Base-by-base conservation (phyloP, 2,888 invertebrate genomes). In the Chironomus riparius region DNA sequence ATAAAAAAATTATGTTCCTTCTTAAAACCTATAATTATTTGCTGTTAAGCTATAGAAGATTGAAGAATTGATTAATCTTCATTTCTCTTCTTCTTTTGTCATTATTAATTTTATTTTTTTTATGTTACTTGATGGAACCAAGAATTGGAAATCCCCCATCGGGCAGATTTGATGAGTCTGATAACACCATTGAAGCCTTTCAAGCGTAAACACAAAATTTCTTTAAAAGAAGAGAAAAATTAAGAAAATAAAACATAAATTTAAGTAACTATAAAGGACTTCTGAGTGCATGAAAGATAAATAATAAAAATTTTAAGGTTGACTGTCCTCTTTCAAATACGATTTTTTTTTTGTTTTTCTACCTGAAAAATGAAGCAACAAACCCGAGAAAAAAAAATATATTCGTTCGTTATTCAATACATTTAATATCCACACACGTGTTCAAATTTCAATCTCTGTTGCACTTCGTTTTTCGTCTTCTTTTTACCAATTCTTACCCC, bases 161-260 rank as follows among this genome's bases (percentile, higher is more conserved):
- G 68, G 47, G 68, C 68, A 38, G 74, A 74, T 74, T 62, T 68
- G 74, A 74, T 74, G 65, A 74, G 65, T 61, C 21, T 21, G 74
- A 74, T 74, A 74, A 74, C 74, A 24, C 21, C 7, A 18, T 50
- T 62, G 15, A 68, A 68, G 47, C 68, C 68, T 47, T 38, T 68
- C 68, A 68, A 68, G 38, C 68, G 68, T 68, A 68, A 15, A 68
- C 68, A 24, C 24, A 24, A 24, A 65, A 65, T 65, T 65, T 65
- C n/a, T 56, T 4, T 56, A 38, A 38, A 38, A 38, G 38, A 38
- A 38, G 38, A 38, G 38, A 38, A 38, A 38, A 38, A 38, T 38
- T 38, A 38, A 38, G 38, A 38, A 38, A 38, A 38, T 38, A 38
- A 38, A 38, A 38, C 38, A 38, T 38, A 38, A 38, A 38, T 38